These are phyloP conservation scores for Nebria ingens DNA, from an alignment of 1,140 invertebrate species.

Conservation along the genomic window DNA sequence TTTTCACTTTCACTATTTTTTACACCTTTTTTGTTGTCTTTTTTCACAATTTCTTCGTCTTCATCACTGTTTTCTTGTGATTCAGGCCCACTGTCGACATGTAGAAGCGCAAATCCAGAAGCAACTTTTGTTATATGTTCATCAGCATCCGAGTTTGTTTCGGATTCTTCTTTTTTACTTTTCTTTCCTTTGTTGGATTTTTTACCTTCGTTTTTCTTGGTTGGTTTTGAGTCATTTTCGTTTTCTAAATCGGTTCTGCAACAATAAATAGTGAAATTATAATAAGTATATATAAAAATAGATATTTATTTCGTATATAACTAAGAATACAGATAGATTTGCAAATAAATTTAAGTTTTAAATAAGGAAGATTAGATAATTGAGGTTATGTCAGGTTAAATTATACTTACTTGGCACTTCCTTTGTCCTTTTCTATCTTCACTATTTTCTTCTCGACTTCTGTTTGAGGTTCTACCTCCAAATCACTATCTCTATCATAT, in stretches of 20 bases:
- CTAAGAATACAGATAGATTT: no score
- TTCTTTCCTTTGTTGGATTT: slow-evolving; percentile 23
- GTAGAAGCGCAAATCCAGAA: slow-evolving; percentile 31
- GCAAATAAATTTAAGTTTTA: no score
- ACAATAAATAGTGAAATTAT: neutral
- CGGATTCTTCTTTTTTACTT: slow-evolving; percentile 30
- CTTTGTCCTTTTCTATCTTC: slow-evolving; percentile 24
- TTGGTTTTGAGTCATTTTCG: neutral
- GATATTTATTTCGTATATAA: neutral
- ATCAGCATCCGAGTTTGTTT: slow-evolving; percentile 33
- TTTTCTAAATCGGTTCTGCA: neutral
- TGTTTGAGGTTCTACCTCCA: slow-evolving; percentile 25
- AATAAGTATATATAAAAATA: neutral
- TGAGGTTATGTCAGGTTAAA: slow-evolving; percentile 11
- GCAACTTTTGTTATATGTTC: slow-evolving; percentile 24
- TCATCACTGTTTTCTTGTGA: slow-evolving; percentile 36
- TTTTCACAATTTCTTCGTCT: slow-evolving; percentile 37
- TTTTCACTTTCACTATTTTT: slow-evolving; percentile 39
- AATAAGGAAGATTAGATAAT: neutral
- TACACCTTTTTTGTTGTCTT: slow-evolving; percentile 42
- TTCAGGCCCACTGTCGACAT: slow-evolving; percentile 34
- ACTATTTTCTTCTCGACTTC: slow-evolving; percentile 21
- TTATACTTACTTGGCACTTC: slow-evolving; percentile 16
- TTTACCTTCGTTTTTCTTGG: slow-evolving; percentile 15
- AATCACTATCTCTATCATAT: slow-evolving; percentile 25